phyloP scores from a whole-genome alignment of 2,113 vertebrate genomes.

The Perccottus glenii region DNA sequence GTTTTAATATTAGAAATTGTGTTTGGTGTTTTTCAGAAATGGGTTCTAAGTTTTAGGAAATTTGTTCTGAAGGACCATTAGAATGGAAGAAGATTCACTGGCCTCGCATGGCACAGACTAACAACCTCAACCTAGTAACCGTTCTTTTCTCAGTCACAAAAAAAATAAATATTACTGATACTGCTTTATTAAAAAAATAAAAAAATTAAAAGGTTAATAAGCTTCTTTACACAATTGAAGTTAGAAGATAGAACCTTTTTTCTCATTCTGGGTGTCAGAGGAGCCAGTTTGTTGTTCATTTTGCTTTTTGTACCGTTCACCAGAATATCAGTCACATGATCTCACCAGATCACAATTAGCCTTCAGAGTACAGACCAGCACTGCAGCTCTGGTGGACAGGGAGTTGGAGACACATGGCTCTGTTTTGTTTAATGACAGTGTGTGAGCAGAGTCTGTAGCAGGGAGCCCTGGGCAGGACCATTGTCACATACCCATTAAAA shows the following conservation, averaged over 20 bases:
- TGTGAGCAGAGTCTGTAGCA: conserved; percentile 36
- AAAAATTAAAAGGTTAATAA: too few relatives aligned
- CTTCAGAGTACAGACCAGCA: conserved; percentile 45
- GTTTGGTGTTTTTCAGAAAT: too few relatives aligned
- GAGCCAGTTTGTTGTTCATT: conserved; percentile 50
- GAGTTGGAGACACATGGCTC: conserved; percentile 68
- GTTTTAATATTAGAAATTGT: too few relatives aligned
- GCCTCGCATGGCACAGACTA: too few relatives aligned
- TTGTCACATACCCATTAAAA: conserved; percentile 64
- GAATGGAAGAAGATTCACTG: too few relatives aligned
- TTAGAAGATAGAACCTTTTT: conserved; percentile 37
- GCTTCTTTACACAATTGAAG: too few relatives aligned
- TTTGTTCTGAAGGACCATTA: too few relatives aligned
- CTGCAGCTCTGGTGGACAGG: conserved; percentile 41
- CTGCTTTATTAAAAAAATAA: too few relatives aligned
- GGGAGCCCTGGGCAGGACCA: conserved; percentile 48
- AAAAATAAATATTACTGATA: too few relatives aligned
- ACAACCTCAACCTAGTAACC: too few relatives aligned
- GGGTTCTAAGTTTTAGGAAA: too few relatives aligned
- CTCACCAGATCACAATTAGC: conserved; percentile 72
- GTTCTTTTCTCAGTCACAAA: too few relatives aligned
- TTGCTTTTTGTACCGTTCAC: conserved; percentile 43
- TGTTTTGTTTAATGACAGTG: conserved; percentile 73
- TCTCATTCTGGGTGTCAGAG: conserved; percentile 36
- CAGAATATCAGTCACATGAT: conserved; percentile 55